These are phyloP conservation scores for Callosobruchus maculatus DNA, from an alignment of 2,888 invertebrate species.

Conservation along the genomic window DNA sequence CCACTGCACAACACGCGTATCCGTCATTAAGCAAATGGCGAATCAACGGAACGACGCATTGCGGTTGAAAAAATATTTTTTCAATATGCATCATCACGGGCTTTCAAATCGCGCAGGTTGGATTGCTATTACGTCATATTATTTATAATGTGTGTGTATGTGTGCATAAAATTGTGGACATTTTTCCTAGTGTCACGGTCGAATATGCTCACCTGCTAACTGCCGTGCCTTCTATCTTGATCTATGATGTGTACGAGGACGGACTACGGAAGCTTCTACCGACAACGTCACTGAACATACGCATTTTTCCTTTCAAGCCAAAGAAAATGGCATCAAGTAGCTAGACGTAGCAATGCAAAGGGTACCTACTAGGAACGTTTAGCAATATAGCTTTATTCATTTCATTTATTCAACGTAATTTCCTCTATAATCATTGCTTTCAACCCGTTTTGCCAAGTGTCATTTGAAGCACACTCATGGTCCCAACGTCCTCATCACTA, in stretches of 20 bases:
- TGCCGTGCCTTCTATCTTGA: background rate
- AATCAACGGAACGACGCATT: background rate
- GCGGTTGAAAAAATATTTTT: background rate
- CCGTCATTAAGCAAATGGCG: background rate
- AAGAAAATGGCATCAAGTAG: too few species aligned
- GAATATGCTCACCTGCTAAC: background rate
- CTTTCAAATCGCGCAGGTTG: background rate
- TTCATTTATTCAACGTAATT: too few species aligned
- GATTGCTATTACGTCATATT: background rate
- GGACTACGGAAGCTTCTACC: background rate
- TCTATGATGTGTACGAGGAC: background rate
- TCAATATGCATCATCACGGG: background rate
- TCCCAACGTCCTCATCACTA: too few species aligned
- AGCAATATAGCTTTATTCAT: too few species aligned
- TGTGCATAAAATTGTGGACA: background rate
- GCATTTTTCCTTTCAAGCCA: too few species aligned
- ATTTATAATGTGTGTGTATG: background rate
- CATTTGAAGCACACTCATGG: too few species aligned
- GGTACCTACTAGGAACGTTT: too few species aligned
- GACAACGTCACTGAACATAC: background rate
- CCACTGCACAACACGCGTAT: background rate
- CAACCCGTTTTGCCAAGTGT: too few species aligned
- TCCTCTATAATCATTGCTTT: too few species aligned
- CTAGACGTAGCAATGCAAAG: too few species aligned
- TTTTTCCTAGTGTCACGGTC: background rate